Evolutionary conservation across 2,888 invertebrate species (phyloP).

Genomic region (Saturnia japonica): DNA sequence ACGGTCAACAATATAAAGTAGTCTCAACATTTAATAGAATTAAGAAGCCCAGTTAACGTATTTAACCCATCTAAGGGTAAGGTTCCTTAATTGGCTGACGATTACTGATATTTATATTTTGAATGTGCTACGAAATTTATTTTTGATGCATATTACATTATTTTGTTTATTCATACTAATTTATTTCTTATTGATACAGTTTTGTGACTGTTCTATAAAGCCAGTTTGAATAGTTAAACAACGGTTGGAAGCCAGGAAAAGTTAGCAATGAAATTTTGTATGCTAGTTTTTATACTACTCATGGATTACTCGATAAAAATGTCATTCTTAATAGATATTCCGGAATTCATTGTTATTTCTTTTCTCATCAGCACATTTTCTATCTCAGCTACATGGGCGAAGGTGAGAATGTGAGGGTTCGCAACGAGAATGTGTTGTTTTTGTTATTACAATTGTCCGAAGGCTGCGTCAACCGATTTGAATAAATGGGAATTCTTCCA

Average conservation of each 20-base stretch:
- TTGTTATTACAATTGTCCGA: too few species aligned
- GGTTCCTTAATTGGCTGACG: not conserved
- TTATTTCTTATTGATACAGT: not conserved
- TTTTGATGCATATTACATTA: not conserved
- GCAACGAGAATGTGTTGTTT: too few species aligned
- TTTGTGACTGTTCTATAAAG: not conserved
- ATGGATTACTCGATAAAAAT: too few species aligned
- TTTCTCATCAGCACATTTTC: too few species aligned
- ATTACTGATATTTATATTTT: not conserved
- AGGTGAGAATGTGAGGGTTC: too few species aligned
- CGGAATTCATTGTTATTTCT: too few species aligned
- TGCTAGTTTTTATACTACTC: too few species aligned
- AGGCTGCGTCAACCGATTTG: too few species aligned
- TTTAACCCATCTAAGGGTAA: not conserved
- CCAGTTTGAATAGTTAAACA: not conserved
- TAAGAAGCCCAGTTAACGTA: not conserved
- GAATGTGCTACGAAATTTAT: not conserved
- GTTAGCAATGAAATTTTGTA: not conserved
- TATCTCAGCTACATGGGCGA: too few species aligned
- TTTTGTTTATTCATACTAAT: not conserved
- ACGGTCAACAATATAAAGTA: not conserved
- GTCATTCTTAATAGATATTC: too few species aligned
- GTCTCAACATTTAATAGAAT: not conserved
- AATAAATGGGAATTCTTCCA: too few species aligned
- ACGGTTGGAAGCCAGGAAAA: not conserved